Conservation (phyloP, 2,797 vertebrate genomes). For the Clarias fuscus region DNA sequence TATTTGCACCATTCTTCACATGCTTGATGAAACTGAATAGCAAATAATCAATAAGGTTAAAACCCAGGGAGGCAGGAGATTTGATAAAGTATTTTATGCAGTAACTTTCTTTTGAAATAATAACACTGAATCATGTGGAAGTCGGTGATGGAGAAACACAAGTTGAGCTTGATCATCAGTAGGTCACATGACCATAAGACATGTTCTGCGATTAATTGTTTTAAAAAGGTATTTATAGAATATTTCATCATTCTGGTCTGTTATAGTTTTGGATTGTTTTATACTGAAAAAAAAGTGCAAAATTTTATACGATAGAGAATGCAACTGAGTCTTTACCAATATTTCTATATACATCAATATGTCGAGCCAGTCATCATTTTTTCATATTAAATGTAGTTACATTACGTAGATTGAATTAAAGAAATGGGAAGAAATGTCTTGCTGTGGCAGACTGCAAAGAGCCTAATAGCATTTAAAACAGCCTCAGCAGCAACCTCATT, state of each 20-base stretch:
- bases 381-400: too few species aligned
- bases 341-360: too few species aligned
- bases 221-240: background rate
- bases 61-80: background rate
- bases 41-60: background rate
- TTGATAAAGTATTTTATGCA: background rate
- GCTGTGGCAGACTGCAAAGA: too few species aligned
- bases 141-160: background rate
- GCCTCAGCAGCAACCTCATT: too few species aligned
- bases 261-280: background rate
- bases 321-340: too few species aligned
- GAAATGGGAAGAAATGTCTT: too few species aligned
- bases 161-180: background rate
- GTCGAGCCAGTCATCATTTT: too few species aligned
- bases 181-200: background rate
- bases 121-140: background rate
- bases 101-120: background rate
- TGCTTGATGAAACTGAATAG: background rate
- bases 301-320: too few species aligned
- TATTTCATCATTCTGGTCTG: background rate
- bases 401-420: too few species aligned
- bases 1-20: background rate
- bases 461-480: too few species aligned
- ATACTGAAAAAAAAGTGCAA: background rate
- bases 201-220: background rate